phyloP scores from a whole-genome alignment of 2,113 vertebrate species.

The Vidua chalybeata region DNA sequence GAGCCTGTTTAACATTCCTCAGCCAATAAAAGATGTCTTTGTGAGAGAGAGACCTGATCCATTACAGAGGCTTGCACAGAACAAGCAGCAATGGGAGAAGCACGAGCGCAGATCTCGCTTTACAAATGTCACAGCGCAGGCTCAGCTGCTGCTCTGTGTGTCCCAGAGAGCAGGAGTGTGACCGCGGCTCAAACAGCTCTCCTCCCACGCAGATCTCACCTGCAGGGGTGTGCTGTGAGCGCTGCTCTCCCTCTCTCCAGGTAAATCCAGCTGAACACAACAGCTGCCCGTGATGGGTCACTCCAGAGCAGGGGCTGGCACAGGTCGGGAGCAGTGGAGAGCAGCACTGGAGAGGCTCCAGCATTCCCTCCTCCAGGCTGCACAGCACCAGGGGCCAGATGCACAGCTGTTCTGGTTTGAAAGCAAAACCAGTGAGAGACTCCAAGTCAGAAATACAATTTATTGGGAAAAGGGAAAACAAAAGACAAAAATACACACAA shows the following conservation, averaged over 20 bases:
- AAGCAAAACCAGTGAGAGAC: too few relatives aligned
- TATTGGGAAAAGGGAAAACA: too few relatives aligned
- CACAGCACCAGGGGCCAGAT: background rate
- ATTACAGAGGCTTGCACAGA: background rate
- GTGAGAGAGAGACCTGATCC: background rate
- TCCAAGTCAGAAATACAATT: too few relatives aligned
- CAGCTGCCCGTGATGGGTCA: fast-evolving
- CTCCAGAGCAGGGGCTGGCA: background rate
- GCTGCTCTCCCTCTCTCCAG: background rate
- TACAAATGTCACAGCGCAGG: background rate
- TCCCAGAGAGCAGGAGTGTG: background rate
- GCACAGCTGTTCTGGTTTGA: background rate
- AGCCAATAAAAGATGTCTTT: background rate
- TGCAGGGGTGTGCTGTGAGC: background rate
- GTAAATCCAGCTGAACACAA: background rate
- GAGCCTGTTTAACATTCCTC: background rate
- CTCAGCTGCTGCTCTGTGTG: background rate
- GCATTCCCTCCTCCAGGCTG: background rate
- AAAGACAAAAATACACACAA: too few relatives aligned
- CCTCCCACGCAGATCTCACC: too few relatives aligned
- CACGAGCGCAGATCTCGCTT: background rate
- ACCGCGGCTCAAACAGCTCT: background rate
- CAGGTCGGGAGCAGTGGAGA: background rate
- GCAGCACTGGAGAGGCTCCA: background rate
- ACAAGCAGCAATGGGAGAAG: background rate